Base-by-base conservation (phyloP, 64 coral and sea anemone genomes). In the Montipora efflorescens region DNA sequence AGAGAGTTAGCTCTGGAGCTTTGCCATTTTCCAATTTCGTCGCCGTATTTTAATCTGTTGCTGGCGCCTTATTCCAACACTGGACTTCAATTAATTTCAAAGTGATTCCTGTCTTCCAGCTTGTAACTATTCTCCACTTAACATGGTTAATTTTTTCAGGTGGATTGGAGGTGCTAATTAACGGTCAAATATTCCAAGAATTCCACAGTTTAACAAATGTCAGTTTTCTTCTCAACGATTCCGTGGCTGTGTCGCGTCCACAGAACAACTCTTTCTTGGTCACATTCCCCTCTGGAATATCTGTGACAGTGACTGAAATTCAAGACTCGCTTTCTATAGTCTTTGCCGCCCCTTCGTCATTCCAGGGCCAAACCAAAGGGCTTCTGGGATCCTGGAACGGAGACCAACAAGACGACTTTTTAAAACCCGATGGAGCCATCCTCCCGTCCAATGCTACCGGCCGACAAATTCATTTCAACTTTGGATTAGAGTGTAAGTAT, bases 401-500 rank as follows among this genome's bases (percentile, higher is more conserved):
- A 47, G 55, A 80, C 28, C 77, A 64, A 47, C 15, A 45, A 0
- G 94, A 95, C 59, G 94, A 95, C 76, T 91, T 87, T 3, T 78
- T 83, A 8, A 80, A 48, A 79, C 94, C 77, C 9, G 72, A 87
- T 74, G 94, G 94, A 20, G 80, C 62, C 15, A 77, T 87, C 8
- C 47, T 95, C n/a, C 64, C 89, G 1, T 48, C 76, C 18, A 59
- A 90, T 9, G 49, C 87, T 10, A 91, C 94, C 5, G 76, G 82
- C 9, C 79, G 69, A 75, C 43, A 87, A 48, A 82, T 95, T 47
- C 94, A 95, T 66, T 91, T 74, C 44, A 58, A 88, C 21, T 95
- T 91, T 80, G 94, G 94, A 52, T 66, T 81, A 48, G 73, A 95
- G 80, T 95, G 94, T 91, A 75, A 95, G 93, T 91, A 4, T 15